Base-by-base conservation (phyloP, 1,140 invertebrate genomes). In the Drosophila bifasciata region DNA sequence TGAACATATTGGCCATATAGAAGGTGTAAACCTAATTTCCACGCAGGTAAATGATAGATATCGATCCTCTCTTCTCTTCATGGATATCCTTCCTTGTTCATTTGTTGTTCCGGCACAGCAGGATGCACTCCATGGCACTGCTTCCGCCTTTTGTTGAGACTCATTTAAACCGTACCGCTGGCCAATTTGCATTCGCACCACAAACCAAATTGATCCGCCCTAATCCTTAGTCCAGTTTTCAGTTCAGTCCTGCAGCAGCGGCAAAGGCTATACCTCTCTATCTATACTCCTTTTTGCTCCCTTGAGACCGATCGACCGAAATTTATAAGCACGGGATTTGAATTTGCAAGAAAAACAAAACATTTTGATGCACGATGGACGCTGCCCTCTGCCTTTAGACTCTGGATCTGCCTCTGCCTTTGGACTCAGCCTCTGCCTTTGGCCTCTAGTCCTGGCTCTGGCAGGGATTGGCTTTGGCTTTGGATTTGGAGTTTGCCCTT, bases 131-230 rank as follows among this genome's bases (percentile, higher is more conserved):
- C 17, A 23, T 56, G n/a, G n/a, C 6, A 44, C 32, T 88, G 84
- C 83, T 80, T 66, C 41, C 61, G 78, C 78, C 64, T 67, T 79
- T 61, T 75, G 49, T 66, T 83, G 75, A 77, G 72, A 80, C 81
- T 89, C 75, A 89, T 89, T 89, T 89, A 89, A 89, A 89, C 79
- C 84, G 62, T 79, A 89, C 84, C 84, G 85, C 67, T 89, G 85
- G 84, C 79, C 84, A 89, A 89, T 89, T 89, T 89, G 84, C 84
- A 89, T 89, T 89, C 84, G 84, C 84, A 89, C 84, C 72, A 89
- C 79, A 89, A 36, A 79, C 72, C 67, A 84, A 89, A 89, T 89
- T 89, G 84, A 89, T 84, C 84, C 84, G 84, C 84, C 84, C 84
- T 89, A 89, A 89, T 89, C 84, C 78, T 28, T 49, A 40, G 40